These are phyloP conservation scores for Andrena dorsata DNA, from an alignment of 2,888 invertebrate species.

Conservation along the genomic window DNA sequence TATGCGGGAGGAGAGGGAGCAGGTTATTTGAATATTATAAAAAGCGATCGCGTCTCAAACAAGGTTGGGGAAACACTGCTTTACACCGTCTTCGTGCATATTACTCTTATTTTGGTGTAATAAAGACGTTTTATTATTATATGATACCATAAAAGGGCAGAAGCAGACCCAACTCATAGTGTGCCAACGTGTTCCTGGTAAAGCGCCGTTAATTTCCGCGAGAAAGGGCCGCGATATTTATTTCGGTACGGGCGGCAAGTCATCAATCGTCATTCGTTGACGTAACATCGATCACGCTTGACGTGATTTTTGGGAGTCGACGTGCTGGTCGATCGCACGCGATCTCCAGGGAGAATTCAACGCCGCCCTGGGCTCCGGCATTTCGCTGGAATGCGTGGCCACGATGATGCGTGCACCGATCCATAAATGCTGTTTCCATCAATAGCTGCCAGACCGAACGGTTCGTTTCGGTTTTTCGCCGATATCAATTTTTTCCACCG, in stretches of 20 bases:
- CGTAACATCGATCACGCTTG: conserved; percentile 51
- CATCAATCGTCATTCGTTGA: conserved; percentile 62
- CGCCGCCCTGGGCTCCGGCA: conserved; percentile 34
- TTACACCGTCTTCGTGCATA: too few relatives aligned
- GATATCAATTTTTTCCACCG: conserved; percentile 27
- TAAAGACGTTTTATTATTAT: too few relatives aligned
- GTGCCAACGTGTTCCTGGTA: background rate
- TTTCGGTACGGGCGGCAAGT: conserved; percentile 27
- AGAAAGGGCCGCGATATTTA: conserved; percentile 15
- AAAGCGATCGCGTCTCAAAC: too few relatives aligned
- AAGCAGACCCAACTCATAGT: too few relatives aligned
- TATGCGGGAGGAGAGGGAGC: too few relatives aligned
- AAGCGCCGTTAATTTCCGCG: background rate
- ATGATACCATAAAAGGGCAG: too few relatives aligned
- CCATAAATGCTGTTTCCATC: conserved; percentile 59
- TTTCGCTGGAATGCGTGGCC: conserved; percentile 44
- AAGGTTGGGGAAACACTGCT: too few relatives aligned
- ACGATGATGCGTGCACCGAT: conserved; percentile 59
- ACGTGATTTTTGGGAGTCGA: conserved; percentile 53
- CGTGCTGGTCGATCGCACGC: conserved; percentile 38
- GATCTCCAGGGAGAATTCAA: conserved; percentile 43
- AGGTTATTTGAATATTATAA: too few relatives aligned
- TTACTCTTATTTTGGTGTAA: too few relatives aligned
- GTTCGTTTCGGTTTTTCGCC: conserved; percentile 44
- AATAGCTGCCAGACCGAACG: conserved; percentile 33